Evolutionary conservation across 2,888 invertebrate species (phyloP).

Genomic region (Euspilapteryx auroguttella): DNA sequence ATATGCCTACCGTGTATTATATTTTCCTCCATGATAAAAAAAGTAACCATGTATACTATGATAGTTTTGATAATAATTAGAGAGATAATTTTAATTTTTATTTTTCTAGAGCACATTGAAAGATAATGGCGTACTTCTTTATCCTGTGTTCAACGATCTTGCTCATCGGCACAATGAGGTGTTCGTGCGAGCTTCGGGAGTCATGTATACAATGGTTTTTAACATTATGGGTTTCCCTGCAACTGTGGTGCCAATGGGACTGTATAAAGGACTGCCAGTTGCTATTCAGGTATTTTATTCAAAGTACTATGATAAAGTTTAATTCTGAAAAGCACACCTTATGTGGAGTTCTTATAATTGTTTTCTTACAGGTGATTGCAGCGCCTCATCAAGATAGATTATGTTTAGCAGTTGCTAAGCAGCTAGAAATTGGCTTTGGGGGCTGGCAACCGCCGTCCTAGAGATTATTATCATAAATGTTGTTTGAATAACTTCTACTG

Average conservation of each 20-base stretch:
- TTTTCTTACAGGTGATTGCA: slow-evolving; percentile 65
- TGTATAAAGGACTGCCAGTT: slow-evolving; percentile 66
- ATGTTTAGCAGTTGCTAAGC: slow-evolving; percentile 77
- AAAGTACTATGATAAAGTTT: too few species aligned
- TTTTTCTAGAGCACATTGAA: slow-evolving; percentile 60
- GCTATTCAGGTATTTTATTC: slow-evolving; percentile 82
- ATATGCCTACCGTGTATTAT: too few species aligned
- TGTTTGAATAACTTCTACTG: too few species aligned
- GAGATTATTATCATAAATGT: too few species aligned
- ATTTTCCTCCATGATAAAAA: too few species aligned
- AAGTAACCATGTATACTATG: too few species aligned
- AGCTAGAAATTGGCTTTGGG: slow-evolving; percentile 77
- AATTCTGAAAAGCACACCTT: too few species aligned
- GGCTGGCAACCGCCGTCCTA: slow-evolving; percentile 72
- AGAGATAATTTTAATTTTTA: too few species aligned
- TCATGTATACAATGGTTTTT: slow-evolving; percentile 66
- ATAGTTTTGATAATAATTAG: too few species aligned
- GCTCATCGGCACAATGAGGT: slow-evolving; percentile 70
- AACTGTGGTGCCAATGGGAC: slow-evolving; percentile 74
- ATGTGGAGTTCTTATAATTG: neutral
- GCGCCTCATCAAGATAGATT: slow-evolving; percentile 76
- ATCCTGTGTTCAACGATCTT: slow-evolving; percentile 66
- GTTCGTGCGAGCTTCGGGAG: slow-evolving; percentile 57
- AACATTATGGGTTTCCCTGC: slow-evolving; percentile 77
- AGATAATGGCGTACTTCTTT: slow-evolving; percentile 70